Percentiles rank a stretch among this genome's conserved stretches.
These are phyloP conservation scores for Psittacus erithacus DNA, from an alignment of 2,113 vertebrate species.

Conservation along the genomic window DNA sequence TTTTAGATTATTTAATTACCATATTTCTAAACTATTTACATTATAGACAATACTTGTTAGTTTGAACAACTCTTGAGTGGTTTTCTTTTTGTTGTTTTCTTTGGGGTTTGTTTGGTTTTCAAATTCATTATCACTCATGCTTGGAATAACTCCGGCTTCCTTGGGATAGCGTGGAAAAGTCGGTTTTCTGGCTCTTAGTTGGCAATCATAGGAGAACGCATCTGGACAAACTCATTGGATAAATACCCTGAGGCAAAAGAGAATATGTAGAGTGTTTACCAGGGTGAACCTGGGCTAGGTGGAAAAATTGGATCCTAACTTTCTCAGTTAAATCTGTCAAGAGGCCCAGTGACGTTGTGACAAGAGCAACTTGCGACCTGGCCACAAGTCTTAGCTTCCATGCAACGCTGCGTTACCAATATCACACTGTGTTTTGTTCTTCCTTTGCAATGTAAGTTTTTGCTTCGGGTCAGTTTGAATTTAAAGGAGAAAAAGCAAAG, in stretches of 20 bases:
- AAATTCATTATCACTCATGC: constrained; percentile 53
- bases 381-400: constrained; percentile 60
- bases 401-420: constrained; percentile 65
- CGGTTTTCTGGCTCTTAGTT: constrained; percentile 38
- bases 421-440: constrained; percentile 77
- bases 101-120: neutral
- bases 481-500: constrained; percentile 45
- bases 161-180: constrained; percentile 48
- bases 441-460: constrained; percentile 80
- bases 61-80: constrained; percentile 68
- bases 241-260: constrained; percentile 28
- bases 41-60: constrained; percentile 74
- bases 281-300: constrained; percentile 35
- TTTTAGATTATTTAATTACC: constrained; percentile 94
- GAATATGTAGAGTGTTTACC: constrained; percentile 8
- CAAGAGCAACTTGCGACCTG: constrained; percentile 11
- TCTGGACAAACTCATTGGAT: constrained; percentile 30
- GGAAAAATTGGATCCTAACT: neutral
- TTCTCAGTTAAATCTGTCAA: neutral
- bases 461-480: constrained; percentile 76
- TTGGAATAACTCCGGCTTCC: constrained; percentile 62
- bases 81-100: neutral
- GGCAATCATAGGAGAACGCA: constrained; percentile 24
- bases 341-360: constrained; percentile 1
- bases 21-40: constrained; percentile 85